phyloP scores from a whole-genome alignment of 1,140 invertebrate genomes.

The Pseudomyrmex concolor region DNA sequence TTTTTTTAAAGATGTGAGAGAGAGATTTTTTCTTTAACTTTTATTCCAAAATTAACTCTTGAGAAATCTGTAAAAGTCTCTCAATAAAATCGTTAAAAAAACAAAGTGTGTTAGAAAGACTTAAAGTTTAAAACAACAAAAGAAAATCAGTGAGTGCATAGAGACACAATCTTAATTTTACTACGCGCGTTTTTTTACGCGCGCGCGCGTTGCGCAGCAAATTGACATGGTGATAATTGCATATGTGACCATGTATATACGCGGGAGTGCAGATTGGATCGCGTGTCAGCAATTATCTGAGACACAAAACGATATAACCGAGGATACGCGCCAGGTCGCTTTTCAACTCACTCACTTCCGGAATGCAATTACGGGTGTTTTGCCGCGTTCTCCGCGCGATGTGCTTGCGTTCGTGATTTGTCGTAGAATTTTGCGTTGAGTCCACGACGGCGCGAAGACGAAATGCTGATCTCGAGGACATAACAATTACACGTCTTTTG shows the following conservation, averaged over 20 bases:
- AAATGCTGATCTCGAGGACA: slow-evolving; percentile 15
- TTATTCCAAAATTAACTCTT: too few relatives aligned
- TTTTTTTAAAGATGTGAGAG: too few relatives aligned
- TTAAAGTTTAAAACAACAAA: neutral
- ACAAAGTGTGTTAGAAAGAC: too few relatives aligned
- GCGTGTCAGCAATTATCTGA: slow-evolving; percentile 66
- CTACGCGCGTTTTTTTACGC: neutral
- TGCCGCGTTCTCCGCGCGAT: slow-evolving; percentile 41
- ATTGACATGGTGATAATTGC: neutral
- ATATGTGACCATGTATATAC: neutral
- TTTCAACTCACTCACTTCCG: slow-evolving; percentile 65
- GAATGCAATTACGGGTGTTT: slow-evolving; percentile 71
- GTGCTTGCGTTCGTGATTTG: slow-evolving; percentile 43
- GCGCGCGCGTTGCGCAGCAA: neutral
- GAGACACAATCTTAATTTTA: neutral
- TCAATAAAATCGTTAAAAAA: neutral
- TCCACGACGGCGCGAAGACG: neutral
- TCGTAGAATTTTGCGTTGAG: slow-evolving; percentile 43
- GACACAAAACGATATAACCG: slow-evolving; percentile 58
- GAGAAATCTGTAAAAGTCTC: neutral
- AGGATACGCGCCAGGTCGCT: slow-evolving; percentile 55
- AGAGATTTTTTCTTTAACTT: too few relatives aligned
- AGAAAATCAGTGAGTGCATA: too few relatives aligned
- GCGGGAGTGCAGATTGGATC: slow-evolving; percentile 29
- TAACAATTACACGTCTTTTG: slow-evolving; percentile 7